Evolutionary conservation across 1,140 invertebrate genomes (phyloP), one percentile per base, ranked within the genome.

Genomic region (Eulimnadia texana): DNA sequence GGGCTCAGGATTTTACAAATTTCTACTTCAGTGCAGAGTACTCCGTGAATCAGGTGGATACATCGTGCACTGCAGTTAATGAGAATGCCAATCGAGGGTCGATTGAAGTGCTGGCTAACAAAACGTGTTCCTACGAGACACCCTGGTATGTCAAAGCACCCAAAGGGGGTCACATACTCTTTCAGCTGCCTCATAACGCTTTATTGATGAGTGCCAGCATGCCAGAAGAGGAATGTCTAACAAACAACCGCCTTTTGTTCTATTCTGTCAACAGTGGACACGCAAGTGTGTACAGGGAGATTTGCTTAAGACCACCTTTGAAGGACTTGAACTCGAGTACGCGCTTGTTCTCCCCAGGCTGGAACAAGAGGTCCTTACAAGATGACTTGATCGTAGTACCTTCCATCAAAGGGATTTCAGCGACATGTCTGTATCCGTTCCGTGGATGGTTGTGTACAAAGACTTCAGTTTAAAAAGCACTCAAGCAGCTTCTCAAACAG

Each of bases 141-240:
- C 60, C 60, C 10, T 61, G 60, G 60, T 51, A 33, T 25, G 29
- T 61, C 11, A 50, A 61, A 51, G 60, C 60, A 23, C 60, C 60
- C 0, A 50, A 23, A 20, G 42, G 50, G 1, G 60, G 60, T 2
- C 53, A 61, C 51, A 29, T 29, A 6, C 33, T 54, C n/a, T 28
- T 61, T 2, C 50, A 52, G 13, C 42, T 61, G 29, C 51, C 60
- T 3, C 28, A 24, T 3, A 29, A 51, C 25, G 25, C 42, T n/a
- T 28, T 42, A 27, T 28, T 58, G 29, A 27, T 9, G 6, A 42
- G 33, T 19, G 9, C 60, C 60, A 42, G 33, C 51, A 47, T 27
- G 1, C 49, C 19, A 11, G 60, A 19, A 10, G 53, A 54, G 13
- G 50, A 33, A 19, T 61, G 60, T 29, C 60, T 33, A 16, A 54